phyloP scores from a whole-genome alignment of 2,113 vertebrate genomes.

The Hymenochirus boettgeri region DNA sequence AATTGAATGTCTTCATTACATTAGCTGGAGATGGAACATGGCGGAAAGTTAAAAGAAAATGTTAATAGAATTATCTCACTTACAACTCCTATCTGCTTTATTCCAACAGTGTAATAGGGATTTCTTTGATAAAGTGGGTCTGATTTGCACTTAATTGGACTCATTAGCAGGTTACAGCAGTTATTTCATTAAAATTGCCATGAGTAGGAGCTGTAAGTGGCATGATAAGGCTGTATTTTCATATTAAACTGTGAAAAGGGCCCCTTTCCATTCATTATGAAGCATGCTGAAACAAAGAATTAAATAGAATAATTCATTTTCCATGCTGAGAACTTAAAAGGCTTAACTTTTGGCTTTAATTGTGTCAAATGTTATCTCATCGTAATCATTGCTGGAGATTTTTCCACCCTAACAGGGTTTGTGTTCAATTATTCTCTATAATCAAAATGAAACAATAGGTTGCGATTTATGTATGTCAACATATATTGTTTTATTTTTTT shows the following conservation, averaged over 20 bases:
- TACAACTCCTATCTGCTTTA: constrained; percentile 61
- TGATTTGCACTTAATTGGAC: constrained; percentile 52
- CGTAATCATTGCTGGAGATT: not conserved
- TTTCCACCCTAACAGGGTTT: not conserved
- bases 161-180: constrained; percentile 52
- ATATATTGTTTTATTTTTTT: too few species aligned
- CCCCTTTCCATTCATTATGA: constrained; percentile 4
- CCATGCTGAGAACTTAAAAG: constrained; percentile 32
- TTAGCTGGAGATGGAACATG: too few species aligned
- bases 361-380: constrained; percentile 26
- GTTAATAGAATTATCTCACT: constrained; percentile 65
- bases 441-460: too few species aligned
- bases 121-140: constrained; percentile 54
- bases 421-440: too few species aligned
- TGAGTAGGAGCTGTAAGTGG: constrained; percentile 26
- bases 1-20: too few species aligned
- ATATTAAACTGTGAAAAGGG: constrained; percentile 31
- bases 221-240: constrained; percentile 6
- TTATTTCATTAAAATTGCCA: constrained; percentile 53
- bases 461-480: too few species aligned
- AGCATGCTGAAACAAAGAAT: constrained; percentile 11
- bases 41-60: too few species aligned
- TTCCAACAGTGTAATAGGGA: constrained; percentile 61
- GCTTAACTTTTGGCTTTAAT: constrained; percentile 26
- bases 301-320: not conserved